Conservation (phyloP, 2,113 vertebrate species). For the Ctenomys sociabilis region DNA sequence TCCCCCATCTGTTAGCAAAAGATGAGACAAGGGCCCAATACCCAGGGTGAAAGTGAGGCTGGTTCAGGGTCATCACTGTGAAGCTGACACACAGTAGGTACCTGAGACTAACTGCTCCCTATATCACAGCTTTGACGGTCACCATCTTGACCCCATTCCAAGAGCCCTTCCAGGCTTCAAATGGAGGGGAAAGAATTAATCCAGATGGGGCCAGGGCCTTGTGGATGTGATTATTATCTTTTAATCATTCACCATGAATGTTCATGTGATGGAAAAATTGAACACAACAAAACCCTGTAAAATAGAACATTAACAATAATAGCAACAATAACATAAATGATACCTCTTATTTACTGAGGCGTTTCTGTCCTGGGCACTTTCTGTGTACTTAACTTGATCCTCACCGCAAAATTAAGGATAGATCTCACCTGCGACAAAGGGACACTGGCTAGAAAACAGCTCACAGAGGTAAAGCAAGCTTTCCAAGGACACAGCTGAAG, state of each 20-base stretch:
- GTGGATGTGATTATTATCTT: neutral
- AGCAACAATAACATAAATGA: neutral
- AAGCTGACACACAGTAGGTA: neutral
- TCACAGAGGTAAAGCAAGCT: neutral
- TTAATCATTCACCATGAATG: neutral
- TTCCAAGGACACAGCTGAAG: neutral
- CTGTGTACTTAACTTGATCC: neutral
- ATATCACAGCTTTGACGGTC: neutral
- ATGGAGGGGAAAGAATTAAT: neutral
- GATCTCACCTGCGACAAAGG: neutral
- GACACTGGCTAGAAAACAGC: neutral
- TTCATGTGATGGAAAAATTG: neutral
- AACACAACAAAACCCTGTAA: neutral
- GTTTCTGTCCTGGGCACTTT: neutral
- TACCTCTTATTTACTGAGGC: neutral
- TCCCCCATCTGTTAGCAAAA: neutral
- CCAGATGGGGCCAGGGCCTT: neutral
- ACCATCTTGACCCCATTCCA: too few species aligned
- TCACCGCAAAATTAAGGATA: neutral
- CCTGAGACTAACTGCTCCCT: neutral
- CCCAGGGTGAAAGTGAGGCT: neutral
- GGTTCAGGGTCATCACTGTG: neutral
- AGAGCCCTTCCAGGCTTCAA: neutral
- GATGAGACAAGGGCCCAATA: neutral
- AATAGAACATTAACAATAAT: neutral